Evolutionary conservation across 2,888 invertebrate genomes (phyloP), one percentile per base, ranked within the genome.

Genomic region (Brachycybe producta): DNA sequence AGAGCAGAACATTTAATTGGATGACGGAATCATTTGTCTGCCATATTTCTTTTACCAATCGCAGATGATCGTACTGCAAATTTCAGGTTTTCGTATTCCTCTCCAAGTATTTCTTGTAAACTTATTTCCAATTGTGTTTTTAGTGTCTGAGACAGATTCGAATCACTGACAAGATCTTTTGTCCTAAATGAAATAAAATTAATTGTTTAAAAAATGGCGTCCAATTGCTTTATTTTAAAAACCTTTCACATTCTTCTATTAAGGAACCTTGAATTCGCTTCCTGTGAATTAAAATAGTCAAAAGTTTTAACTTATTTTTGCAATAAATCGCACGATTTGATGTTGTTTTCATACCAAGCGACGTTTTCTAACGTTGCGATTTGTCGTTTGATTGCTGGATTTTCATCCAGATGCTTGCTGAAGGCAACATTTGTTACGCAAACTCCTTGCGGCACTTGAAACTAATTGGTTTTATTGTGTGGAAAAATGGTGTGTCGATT

Each of bases 401-500:
- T 70, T 2, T 61, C 54, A 54, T 73, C 63, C 1, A 83, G 56
- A 58, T 82, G 80, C 28, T 66, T 64, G 38, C 75, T 70, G 55
- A 81, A 73, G 0, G 81, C 79, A 44, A 68, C 64, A 0, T 73
- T 70, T 0, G 83, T 82, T 13, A 85, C 59, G 58, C 82, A 78
- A 60, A 82, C 81, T 5, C 84, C 84, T 42, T 72, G 71, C 0
- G 84, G 82, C 0, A 84, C 78, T 44, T 62, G 61, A 59, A 78
- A 79, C 67, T 56, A 43, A 5, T n/a, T n/a, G n/a, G 15, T 21
- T 5, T 5, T 21, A 8, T 41, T 21, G 17, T n/a, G n/a, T n/a
- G n/a, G n/a, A n/a, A n/a, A n/a, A n/a, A n/a, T n/a, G n/a, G n/a
- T n/a, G n/a, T n/a, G n/a, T n/a, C n/a, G n/a, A n/a, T n/a, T n/a